Base-by-base conservation (phyloP, 2,888 invertebrate species). In the Leistus spinibarbis region DNA sequence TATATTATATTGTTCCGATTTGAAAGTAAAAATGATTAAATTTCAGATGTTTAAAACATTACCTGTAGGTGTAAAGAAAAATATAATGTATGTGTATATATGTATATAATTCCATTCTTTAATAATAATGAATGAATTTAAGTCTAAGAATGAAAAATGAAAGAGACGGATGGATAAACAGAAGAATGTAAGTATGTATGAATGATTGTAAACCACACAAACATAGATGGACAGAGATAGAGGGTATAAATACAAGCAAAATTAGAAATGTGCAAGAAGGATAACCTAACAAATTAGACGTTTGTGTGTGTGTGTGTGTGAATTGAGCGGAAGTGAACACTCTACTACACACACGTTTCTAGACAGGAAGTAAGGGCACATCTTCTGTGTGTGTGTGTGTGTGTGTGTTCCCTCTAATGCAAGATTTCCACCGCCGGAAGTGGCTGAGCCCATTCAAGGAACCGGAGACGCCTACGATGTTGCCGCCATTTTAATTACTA, bases 311-410 rank as follows among this genome's bases (percentile, higher is more conserved):
- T 16, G 19, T 60, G 60, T 60, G 60, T 22, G 60, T 82, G 83
- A 83, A 83, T 82, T 80, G 81, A 80, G 82, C 82, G 83, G 83
- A 83, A 83, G 82, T 80, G 79, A 78, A 79, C 80, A 80, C 82
- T 82, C 81, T 80, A 82, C 40, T 60, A 22, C 19, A 60, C 60
- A 22, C 60, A 60, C 60, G 19, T 22, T 60, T 60, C 20, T 22
- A 60, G 60, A 60, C 60, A 60, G 60, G 60, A 60, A 60, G 60
- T 60, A 60, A 19, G 60, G 60, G 60, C 60, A 22, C 60, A 60
- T 60, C 60, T 60, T n/a, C n/a, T n/a, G n/a, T n/a, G n/a, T n/a
- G n/a, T n/a, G n/a, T n/a, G n/a, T n/a, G n/a, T n/a, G n/a, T n/a
- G n/a, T 40, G 40, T 40, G 40, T 40, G 40, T 13, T 40, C 40